Evolutionary conservation across 2,888 invertebrate genomes (phyloP), one percentile per base, ranked within the genome.

Genomic region (Synergus laeviventris): DNA sequence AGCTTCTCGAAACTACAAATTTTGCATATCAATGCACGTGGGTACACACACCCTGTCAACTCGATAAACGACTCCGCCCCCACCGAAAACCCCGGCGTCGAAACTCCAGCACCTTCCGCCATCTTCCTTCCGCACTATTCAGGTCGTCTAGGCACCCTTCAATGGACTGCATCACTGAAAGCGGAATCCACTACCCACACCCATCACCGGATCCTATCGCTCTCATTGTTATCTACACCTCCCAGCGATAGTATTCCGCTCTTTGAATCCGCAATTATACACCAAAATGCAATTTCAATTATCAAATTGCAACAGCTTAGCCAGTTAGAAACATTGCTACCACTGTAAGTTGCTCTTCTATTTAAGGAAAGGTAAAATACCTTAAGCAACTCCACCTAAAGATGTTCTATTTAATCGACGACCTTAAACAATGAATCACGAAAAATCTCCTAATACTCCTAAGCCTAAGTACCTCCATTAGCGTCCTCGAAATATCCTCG

Each of bases 11-110:
- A 77, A 77, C 77, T 74, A 76, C 74, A 77, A 77, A 77, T 77
- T 77, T 77, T 77, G 77, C 77, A 77, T 77, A 77, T 77, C 77
- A 77, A 77, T 74, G 66, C 60, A 59, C 76, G 49, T 60, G 66
- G 59, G 59, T 85, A 83, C 82, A 84, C 79, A 79, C 84, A 75
- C 79, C 79, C 81, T 76, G 81, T 84, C 84, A 84, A 84, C 83
- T 86, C 86, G 85, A 86, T 85, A 86, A 86, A 86, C 83, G 84
- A 81, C 83, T 82, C 79, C 73, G 73, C 78, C 39, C 39, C 64
- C 21, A 42, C 39, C 14, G 7, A 5, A 42, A 64, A 42, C 42
- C 21, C 42, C 64, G 24, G 42, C 21, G 42, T 42, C 64, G 42
- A 64, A 42, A 64, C 18, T 39, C 64, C 42, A 18, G 2, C 38